A percentile compares a stretch with the other conserved stretches of the same genome.
phyloP scores from a whole-genome alignment of 37 sponge, comb jelly and placozoan species.

The Mnemiopsis leidyi region DNA sequence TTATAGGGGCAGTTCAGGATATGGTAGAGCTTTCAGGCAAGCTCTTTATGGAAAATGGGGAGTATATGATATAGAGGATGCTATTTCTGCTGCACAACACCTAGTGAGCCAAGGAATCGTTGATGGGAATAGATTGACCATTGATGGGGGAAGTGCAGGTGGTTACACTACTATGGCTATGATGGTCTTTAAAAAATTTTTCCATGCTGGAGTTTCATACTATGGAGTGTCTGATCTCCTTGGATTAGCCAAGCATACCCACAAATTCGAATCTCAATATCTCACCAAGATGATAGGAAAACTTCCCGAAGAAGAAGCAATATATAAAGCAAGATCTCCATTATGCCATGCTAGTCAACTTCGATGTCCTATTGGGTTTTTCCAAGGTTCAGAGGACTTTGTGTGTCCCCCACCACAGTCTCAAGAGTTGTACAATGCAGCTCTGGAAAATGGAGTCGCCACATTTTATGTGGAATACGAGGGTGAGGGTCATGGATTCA shows the following conservation, averaged over 20 bases:
- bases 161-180: constrained; percentile 62
- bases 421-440: constrained; percentile 32
- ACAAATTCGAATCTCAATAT: constrained; percentile 41
- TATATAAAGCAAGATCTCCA: constrained; percentile 44
- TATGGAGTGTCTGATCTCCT: constrained; percentile 1
- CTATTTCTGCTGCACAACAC: background rate
- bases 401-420: constrained; percentile 26
- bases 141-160: constrained; percentile 60
- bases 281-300: constrained; percentile 4
- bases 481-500: constrained; percentile 55
- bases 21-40: constrained; percentile 10
- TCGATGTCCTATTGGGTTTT: constrained; percentile 15
- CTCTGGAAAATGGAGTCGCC: constrained; percentile 7
- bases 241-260: background rate
- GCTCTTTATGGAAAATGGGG: constrained; percentile 60
- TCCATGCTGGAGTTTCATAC: constrained; percentile 51
- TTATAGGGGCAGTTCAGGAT: constrained; percentile 26
- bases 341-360: background rate
- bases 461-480: constrained; percentile 60
- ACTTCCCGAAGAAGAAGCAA: constrained; percentile 20
- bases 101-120: background rate
- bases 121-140: constrained; percentile 14
- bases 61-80: constrained; percentile 56
- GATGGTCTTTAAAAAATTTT: constrained; percentile 44
- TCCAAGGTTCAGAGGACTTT: constrained; percentile 42